Percentiles rank a stretch among this genome's conserved stretches.
Evolutionary conservation across 2,797 vertebrate genomes (phyloP).

Genomic region (Heterohyrax brucei): DNA sequence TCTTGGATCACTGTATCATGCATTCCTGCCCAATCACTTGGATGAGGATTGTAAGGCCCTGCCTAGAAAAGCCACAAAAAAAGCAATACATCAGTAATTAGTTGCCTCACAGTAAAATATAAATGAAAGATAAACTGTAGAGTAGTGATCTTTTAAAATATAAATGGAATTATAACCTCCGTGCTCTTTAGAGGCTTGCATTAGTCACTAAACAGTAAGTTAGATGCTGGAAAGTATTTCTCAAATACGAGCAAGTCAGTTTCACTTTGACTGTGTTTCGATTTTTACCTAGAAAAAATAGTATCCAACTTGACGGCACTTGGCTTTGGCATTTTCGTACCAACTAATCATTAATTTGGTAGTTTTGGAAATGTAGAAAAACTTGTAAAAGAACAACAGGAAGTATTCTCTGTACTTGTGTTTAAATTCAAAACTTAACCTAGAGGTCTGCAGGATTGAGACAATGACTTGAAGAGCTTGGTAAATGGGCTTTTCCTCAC

Average conservation of each 20-base stretch:
- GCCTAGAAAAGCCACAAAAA: no score
- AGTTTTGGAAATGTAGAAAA: slow-evolving; percentile 2
- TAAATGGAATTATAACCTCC: neutral
- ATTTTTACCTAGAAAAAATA: neutral
- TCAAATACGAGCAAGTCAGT: no score
- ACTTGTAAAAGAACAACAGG: neutral
- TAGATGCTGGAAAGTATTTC: neutral
- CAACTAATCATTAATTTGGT: slow-evolving; percentile 19
- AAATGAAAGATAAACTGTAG: neutral
- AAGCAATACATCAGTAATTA: no score
- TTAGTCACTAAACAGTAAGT: neutral
- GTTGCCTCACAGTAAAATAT: neutral
- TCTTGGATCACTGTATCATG: no score
- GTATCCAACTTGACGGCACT: no score
- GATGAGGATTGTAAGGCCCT: no score
- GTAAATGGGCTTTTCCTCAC: neutral
- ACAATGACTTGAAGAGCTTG: neutral
- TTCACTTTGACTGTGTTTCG: neutral
- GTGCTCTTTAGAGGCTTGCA: neutral
- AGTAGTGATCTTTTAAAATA: neutral
- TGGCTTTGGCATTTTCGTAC: slow-evolving; percentile 22
- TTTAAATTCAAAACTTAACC: neutral
- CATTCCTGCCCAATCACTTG: no score
- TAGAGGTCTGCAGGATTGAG: neutral
- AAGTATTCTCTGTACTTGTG: slow-evolving; percentile 2